phyloP scores from a whole-genome alignment of 2,797 vertebrate genomes.

The Lagocephalus sceleratus region DNA sequence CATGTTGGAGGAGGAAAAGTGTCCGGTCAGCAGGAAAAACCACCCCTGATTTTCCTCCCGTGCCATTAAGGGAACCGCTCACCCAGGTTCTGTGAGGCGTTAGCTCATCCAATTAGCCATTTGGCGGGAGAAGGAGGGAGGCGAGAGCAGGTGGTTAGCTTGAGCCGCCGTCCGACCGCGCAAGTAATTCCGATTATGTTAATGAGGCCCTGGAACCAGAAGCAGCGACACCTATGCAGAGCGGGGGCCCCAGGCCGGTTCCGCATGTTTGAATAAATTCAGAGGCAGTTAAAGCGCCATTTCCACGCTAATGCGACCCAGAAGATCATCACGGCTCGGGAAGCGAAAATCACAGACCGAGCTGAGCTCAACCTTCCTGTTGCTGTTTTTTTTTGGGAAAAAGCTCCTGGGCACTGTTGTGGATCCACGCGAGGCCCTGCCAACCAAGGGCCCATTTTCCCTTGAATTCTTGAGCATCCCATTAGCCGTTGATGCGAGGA shows the following conservation, averaged over 20 bases:
- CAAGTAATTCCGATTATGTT: constrained; percentile 76
- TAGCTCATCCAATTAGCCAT: constrained; percentile 48
- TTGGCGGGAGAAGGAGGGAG: constrained; percentile 46
- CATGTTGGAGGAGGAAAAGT: constrained; percentile 23
- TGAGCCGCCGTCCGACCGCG: constrained; percentile 61
- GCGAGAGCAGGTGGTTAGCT: constrained; percentile 55
- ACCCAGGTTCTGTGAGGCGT: constrained; percentile 42
- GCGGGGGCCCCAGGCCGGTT: constrained; percentile 26
- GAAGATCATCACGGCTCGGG: constrained; percentile 14
- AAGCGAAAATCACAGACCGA: constrained; percentile 26
- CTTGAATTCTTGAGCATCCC: no score
- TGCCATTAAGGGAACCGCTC: constrained; percentile 60
- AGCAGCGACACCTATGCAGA: constrained; percentile 42
- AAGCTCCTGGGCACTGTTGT: no score
- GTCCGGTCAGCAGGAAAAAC: constrained; percentile 54
- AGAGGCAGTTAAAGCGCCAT: constrained; percentile 13
- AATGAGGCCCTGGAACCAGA: constrained; percentile 64
- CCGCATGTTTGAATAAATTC: constrained; percentile 25
- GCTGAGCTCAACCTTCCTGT: no score
- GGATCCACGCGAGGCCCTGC: no score
- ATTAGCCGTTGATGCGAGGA: no score
- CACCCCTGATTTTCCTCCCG: constrained; percentile 13
- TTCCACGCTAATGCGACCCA: constrained; percentile 34
- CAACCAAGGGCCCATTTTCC: no score
- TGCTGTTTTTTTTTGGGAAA: no score